Conservation (phyloP, 2,113 vertebrate genomes). For the Macaca nemestrina region DNA sequence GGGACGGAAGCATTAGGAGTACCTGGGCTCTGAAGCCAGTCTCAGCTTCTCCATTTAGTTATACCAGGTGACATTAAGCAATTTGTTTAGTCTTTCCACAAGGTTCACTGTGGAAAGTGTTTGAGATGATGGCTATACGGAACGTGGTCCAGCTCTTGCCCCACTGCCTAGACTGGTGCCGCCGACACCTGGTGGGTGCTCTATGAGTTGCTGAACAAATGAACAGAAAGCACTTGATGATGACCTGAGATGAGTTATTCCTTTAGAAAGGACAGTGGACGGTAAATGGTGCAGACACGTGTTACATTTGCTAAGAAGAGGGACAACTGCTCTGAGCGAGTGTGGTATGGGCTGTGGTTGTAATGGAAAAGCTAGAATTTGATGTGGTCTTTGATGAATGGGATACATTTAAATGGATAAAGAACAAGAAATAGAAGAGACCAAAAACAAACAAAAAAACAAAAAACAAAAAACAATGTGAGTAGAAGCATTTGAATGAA, state of each 20-base stretch:
- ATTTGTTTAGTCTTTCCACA: background rate
- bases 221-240: background rate
- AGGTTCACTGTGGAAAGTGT: no score
- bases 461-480: background rate
- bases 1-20: background rate
- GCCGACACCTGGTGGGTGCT: background rate
- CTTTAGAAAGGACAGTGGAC: background rate
- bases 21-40: background rate
- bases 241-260: background rate
- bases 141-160: background rate
- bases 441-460: no score
- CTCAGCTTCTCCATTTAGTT: background rate
- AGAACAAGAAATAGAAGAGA: background rate
- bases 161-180: rapidly evolving
- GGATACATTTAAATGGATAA: background rate
- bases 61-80: background rate
- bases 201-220: background rate
- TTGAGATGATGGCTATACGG: background rate
- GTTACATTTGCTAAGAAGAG: background rate
- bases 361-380: background rate
- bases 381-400: background rate
- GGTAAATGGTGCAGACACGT: background rate
- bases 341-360: background rate
- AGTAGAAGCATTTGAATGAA: background rate
- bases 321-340: rapidly evolving